phyloP scores from a whole-genome alignment of 2,113 vertebrate genomes.

The human (Homo sapiens) region DNA sequence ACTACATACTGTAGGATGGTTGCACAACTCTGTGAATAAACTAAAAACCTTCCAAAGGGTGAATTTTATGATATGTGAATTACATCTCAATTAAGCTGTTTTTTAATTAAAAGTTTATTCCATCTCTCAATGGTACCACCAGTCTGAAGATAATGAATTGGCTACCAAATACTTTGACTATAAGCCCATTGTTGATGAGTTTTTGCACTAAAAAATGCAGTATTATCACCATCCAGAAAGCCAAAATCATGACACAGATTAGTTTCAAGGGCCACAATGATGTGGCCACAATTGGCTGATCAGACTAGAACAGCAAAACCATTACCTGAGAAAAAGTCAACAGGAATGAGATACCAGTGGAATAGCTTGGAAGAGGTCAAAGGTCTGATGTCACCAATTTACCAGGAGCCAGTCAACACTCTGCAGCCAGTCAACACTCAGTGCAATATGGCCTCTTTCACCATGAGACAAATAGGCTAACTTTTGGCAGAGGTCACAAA shows the following conservation, averaged over 20 bases:
- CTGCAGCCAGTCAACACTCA: background rate
- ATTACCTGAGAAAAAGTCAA: background rate
- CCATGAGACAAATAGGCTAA: background rate
- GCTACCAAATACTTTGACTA: background rate
- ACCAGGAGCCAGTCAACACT: background rate
- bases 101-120: background rate
- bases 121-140: background rate
- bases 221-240: background rate
- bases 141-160: background rate
- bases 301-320: background rate
- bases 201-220: background rate
- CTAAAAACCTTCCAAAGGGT: too few species aligned
- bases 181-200: background rate
- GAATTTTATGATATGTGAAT: too few species aligned
- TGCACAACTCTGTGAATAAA: background rate
- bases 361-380: background rate
- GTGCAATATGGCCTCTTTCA: background rate
- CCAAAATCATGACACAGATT: background rate
- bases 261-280: background rate
- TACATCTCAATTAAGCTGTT: background rate
- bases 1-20: background rate
- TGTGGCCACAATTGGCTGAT: background rate
- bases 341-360: background rate
- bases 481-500: background rate
- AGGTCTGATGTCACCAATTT: background rate